Evolutionary conservation across 2,888 invertebrate genomes (phyloP).

Genomic region (Pharmacophagus antenor): DNA sequence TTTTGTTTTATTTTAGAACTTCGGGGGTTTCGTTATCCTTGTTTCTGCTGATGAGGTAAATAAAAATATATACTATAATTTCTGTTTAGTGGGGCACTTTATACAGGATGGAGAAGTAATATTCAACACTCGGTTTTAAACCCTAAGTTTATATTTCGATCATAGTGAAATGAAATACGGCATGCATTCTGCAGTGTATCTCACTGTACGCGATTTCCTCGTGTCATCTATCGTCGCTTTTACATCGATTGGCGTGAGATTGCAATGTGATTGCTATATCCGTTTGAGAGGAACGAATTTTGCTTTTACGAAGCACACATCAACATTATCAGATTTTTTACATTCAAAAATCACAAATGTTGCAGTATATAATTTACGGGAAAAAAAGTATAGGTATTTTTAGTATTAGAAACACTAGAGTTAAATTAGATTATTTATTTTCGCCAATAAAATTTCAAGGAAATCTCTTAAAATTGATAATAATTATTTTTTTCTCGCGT

Average conservation of each 20-base stretch:
- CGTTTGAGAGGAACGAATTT: constrained; percentile 13
- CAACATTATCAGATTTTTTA: background rate
- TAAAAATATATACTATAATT: no score
- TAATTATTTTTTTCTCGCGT: no score
- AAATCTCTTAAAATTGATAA: no score
- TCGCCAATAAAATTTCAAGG: no score
- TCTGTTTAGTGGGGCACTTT: no score
- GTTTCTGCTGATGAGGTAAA: no score
- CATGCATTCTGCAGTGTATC: background rate
- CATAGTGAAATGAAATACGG: constrained; percentile 15
- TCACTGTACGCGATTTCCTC: constrained; percentile 9
- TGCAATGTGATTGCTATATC: constrained; percentile 25
- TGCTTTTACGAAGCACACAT: constrained; percentile 4
- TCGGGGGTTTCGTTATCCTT: no score
- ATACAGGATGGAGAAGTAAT: background rate
- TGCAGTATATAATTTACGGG: background rate
- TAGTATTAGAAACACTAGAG: background rate
- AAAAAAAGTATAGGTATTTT: background rate
- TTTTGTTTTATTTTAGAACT: no score
- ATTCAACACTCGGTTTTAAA: background rate
- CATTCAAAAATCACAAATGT: background rate
- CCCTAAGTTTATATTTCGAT: background rate
- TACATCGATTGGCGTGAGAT: constrained; percentile 27
- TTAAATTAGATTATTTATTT: no score
- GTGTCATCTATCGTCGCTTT: constrained; percentile 22